Percentiles rank a stretch among this genome's conserved stretches.
Conservation (phyloP, 2,888 invertebrate species). For the Nezara viridula region DNA sequence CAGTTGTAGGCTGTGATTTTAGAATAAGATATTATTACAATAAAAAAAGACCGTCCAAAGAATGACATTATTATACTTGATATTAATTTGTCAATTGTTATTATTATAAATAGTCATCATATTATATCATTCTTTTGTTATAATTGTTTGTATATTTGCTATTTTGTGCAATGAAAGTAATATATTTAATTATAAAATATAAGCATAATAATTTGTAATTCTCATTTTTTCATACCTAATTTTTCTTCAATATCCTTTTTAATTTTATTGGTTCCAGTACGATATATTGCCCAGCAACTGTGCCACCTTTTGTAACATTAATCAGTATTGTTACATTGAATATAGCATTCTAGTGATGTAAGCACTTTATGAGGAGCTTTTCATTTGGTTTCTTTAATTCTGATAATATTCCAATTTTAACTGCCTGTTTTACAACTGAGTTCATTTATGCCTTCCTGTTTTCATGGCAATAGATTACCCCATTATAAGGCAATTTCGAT, state of each 20-base stretch:
- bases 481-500: too few species aligned
- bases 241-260: background rate
- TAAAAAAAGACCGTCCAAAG: slow-evolving; percentile 44
- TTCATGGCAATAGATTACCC: too few species aligned
- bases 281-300: too few species aligned
- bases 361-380: background rate
- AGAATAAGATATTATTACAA: slow-evolving; percentile 47
- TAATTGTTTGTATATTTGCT: slow-evolving; percentile 35
- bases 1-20: slow-evolving; percentile 54
- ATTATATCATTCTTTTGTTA: slow-evolving; percentile 10
- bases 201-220: background rate
- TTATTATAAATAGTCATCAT: background rate
- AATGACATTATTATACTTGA: slow-evolving; percentile 34
- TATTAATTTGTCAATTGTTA: slow-evolving; percentile 36
- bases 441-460: too few species aligned
- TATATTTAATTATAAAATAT: slow-evolving; percentile 41
- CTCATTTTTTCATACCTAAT: background rate
- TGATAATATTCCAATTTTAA: too few species aligned
- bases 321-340: background rate
- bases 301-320: too few species aligned
- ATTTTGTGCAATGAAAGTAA: slow-evolving; percentile 23
- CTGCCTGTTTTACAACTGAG: too few species aligned
- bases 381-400: too few species aligned
- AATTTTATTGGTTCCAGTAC: background rate
- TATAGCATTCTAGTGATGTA: background rate